Base-by-base conservation (phyloP, 1,140 invertebrate genomes). In the Papilio machaon region DNA sequence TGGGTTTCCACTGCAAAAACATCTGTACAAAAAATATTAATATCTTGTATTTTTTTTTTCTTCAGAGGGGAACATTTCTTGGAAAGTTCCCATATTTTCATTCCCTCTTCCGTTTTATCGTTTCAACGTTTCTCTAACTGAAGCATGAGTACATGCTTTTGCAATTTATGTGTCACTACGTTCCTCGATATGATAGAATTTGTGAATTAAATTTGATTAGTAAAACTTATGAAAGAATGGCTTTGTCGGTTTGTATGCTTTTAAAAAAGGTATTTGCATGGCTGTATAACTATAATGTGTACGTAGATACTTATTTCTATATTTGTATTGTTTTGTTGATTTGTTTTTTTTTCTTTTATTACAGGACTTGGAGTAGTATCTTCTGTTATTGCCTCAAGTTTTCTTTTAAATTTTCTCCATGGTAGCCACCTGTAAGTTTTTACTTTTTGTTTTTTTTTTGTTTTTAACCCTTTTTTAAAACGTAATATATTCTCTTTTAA, bases 371-470 rank as follows among this genome's bases (percentile, higher is more conserved):
- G 67, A 77, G 74, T 79, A 81, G 80, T 82, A 82, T 80, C 78
- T 82, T 82, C 82, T 85, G 82, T 85, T 86, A 86, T 83, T 81
- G 49, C 67, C 79, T 73, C 83, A 82, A 87, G 83, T 87, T 91
- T 87, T 75, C 64, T 83, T 89, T 89, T 92, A 88, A 91, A 80
- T 91, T 91, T 83, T 82, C 91, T 89, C 86, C 91, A 92, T 92
- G 91, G 91, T 94, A 84, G 90, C 89, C 82, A 88, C 86, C 86
- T 94, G 91, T 94, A 90, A 92, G 91, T 92, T 89, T 88, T 89
- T 89, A 86, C 86, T 88, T 86, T 79, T 30, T 23, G 23, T 47
- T 81, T 80, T 82, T 85, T 19, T 81, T 84, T 81, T 81, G 82
- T 23, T 64, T 64, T 64, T 30, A 23, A 60, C 0, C 17, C n/a